Conservation (phyloP, 37 sponge, comb jelly and placozoan genomes). For the Geodia barretti region DNA sequence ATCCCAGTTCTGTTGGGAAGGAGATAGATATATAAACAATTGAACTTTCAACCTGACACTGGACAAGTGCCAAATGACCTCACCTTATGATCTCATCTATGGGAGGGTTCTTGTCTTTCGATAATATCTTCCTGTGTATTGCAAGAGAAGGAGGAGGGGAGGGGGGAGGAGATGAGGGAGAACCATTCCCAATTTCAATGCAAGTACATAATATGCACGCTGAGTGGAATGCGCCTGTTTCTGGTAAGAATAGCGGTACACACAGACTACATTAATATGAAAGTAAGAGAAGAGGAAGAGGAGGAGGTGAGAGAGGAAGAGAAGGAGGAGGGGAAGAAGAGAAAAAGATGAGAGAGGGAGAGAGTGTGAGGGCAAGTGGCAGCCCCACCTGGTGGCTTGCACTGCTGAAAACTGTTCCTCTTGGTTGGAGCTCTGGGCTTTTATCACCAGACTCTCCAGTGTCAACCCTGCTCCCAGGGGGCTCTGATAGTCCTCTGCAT, state of each 20-base stretch:
- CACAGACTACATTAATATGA: too few species aligned
- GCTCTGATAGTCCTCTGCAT: constrained; percentile 8
- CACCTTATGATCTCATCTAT: constrained; percentile 82
- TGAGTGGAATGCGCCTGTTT: too few species aligned
- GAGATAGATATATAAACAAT: neutral
- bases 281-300: too few species aligned
- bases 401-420: constrained; percentile 69
- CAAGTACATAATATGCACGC: too few species aligned
- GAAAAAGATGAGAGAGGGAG: too few species aligned
- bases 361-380: too few species aligned
- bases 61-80: constrained; percentile 1
- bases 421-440: constrained; percentile 59
- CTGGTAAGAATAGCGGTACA: too few species aligned
- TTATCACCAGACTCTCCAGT: constrained; percentile 22
- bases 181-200: too few species aligned
- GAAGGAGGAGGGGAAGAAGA: too few species aligned
- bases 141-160: too few species aligned
- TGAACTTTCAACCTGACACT: neutral
- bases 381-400: constrained; percentile 52
- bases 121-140: constrained; percentile 73
- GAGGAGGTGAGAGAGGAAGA: too few species aligned
- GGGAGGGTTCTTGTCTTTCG: constrained; percentile 86
- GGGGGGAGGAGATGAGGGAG: too few species aligned
- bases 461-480: neutral
- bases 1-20: constrained; percentile 64